phyloP scores from a whole-genome alignment of 2,797 vertebrate genomes.

The Myotis myotis region DNA sequence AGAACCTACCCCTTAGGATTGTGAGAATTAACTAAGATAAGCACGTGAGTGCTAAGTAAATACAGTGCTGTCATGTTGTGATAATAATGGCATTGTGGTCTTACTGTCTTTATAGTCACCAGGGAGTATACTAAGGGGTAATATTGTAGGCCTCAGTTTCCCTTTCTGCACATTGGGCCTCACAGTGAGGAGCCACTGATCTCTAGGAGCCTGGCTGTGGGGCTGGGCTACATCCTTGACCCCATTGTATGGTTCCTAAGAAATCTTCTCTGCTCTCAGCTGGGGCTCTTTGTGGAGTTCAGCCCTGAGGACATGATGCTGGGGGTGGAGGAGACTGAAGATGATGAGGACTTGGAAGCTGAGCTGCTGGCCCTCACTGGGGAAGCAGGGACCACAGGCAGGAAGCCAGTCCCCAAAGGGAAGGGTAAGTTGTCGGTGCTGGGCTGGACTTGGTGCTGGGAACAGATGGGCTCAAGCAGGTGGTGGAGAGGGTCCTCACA shows the following conservation, averaged over 20 bases:
- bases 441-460: neutral
- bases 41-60: neutral
- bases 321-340: constrained; percentile 83
- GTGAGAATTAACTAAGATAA: neutral
- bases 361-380: constrained; percentile 95
- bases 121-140: neutral
- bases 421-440: constrained; percentile 85
- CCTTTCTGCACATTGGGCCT: neutral
- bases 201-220: neutral
- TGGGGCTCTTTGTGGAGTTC: constrained; percentile 92
- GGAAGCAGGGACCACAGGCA: constrained; percentile 78
- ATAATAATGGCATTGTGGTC: neutral
- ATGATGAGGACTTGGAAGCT: constrained; percentile 93
- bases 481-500: neutral
- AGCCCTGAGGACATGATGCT: constrained; percentile 91
- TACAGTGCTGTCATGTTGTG: neutral
- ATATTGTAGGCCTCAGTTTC: neutral
- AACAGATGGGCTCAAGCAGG: neutral
- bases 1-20: neutral
- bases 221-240: neutral
- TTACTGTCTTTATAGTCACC: neutral
- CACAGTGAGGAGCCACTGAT: neutral
- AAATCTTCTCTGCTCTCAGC: constrained; percentile 78
- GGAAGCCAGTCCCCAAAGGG: constrained; percentile 86
- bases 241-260: neutral